Percentiles rank a stretch among this genome's conserved stretches.
These are phyloP conservation scores for Poicephalus gulielmi DNA, from an alignment of 2,113 vertebrate species.

Conservation along the genomic window DNA sequence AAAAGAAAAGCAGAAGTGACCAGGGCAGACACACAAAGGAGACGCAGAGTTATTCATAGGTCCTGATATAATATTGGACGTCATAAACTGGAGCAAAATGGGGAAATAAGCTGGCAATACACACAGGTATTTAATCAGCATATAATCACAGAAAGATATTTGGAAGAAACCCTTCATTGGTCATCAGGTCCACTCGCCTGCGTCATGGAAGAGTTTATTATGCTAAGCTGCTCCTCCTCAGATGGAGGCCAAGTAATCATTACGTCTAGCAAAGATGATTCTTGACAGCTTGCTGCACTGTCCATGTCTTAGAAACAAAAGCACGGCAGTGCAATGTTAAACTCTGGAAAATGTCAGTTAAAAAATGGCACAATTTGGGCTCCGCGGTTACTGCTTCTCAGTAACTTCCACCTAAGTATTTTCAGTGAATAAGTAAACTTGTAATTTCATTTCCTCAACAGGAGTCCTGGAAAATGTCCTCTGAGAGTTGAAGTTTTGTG, in stretches of 20 bases:
- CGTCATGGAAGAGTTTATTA: conserved; percentile 15
- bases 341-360: background rate
- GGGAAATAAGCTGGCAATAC: background rate
- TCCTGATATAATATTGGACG: background rate
- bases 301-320: background rate
- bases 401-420: background rate
- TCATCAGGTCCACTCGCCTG: background rate
- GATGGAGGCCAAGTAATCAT: background rate
- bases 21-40: background rate
- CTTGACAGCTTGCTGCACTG: background rate
- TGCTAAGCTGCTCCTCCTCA: background rate
- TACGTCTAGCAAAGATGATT: background rate
- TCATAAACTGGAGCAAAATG: background rate
- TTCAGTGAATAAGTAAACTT: background rate
- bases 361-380: background rate
- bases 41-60: background rate
- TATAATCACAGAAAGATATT: background rate
- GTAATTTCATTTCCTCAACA: background rate
- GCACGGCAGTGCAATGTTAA: background rate
- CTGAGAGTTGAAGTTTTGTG: background rate
- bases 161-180: background rate
- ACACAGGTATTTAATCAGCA: conserved; percentile 43
- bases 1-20: background rate
- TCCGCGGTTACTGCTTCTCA: background rate
- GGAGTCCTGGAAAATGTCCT: background rate